Base-by-base conservation (phyloP, 1,140 invertebrate species). In the Agrilus planipennis region DNA sequence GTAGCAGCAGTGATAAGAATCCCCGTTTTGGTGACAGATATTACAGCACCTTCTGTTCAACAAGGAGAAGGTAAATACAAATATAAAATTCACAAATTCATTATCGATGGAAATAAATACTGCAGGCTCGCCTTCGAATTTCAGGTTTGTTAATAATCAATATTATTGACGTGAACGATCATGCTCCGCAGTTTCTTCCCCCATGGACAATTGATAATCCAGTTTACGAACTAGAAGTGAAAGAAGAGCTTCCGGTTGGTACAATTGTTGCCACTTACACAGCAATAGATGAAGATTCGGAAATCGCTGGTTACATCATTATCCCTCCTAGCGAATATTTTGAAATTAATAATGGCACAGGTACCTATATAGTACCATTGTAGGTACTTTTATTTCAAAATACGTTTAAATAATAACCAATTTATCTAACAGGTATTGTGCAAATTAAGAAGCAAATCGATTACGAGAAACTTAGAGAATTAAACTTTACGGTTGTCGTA, bases 171-270 rank as follows among this genome's bases (percentile, higher is more conserved):
- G 79, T 77, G n/a, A 79, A 79, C 50, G 71, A 75, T 30, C 68
- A 70, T 42, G 69, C 75, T 5, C 76, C 76, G 5, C 58, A 52
- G 43, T 86, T 87, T 51, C 56, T 68, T 38, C 67, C 72, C 34
- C 81, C 82, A 0, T 84, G 84, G 81, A 83, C 78, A 1, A 69
- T 72, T 51, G 75, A 75, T 27, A 75, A 77, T 52, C 77, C 76
- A 4, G 69, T 63, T 30, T 84, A 81, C 57, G 69, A 64, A 42
- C 71, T 77, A 53, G 77, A 78, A 46, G 71, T 92, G 44, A 68
- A 77, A 34, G 89, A 94, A 65, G 89, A 91, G 61, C 81, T 85
- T 50, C 83, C 88, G 0, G 61, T 78, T 9, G 85, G 84, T 17
- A 81, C 84, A 0, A 72, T 86, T 18, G 73, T 94, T 1, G 75